These are phyloP conservation scores for Mirza zaza DNA, from an alignment of 2,113 vertebrate species.

Conservation along the genomic window DNA sequence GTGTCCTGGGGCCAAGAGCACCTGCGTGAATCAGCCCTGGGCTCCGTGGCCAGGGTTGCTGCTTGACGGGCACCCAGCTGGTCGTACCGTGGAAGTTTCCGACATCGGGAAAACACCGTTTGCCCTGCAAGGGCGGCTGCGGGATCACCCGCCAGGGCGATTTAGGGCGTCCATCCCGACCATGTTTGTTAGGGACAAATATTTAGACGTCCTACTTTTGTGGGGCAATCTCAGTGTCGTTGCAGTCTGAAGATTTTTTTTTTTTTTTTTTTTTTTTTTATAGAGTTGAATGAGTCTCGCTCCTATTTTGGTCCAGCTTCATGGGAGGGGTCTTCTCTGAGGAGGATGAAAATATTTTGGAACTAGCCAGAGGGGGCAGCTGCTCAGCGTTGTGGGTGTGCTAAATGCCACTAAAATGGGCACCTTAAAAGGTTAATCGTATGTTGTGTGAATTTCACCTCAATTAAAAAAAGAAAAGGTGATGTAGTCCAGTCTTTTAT, in stretches of 20 bases:
- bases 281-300: not conserved
- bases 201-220: conserved; percentile 9
- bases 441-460: not conserved
- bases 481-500: not conserved
- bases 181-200: conserved; percentile 52
- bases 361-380: not conserved
- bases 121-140: accelerated
- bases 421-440: not conserved
- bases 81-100: not conserved
- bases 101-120: not conserved
- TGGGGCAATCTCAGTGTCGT: not conserved
- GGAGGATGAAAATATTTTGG: not conserved
- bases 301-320: not conserved
- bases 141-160: not conserved
- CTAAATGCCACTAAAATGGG: not conserved
- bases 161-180: not conserved
- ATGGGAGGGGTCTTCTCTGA: not conserved
- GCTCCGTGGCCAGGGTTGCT: accelerated
- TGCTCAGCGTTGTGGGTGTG: accelerated
- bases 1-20: not conserved
- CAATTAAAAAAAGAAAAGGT: not conserved
- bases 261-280: not conserved
- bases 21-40: accelerated
- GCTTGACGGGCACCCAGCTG: not conserved
- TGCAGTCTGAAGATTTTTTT: not conserved